Percentiles rank a stretch among this genome's conserved stretches.
Evolutionary conservation across 2,888 invertebrate species (phyloP).

Genomic region (Calephelis perditalis): DNA sequence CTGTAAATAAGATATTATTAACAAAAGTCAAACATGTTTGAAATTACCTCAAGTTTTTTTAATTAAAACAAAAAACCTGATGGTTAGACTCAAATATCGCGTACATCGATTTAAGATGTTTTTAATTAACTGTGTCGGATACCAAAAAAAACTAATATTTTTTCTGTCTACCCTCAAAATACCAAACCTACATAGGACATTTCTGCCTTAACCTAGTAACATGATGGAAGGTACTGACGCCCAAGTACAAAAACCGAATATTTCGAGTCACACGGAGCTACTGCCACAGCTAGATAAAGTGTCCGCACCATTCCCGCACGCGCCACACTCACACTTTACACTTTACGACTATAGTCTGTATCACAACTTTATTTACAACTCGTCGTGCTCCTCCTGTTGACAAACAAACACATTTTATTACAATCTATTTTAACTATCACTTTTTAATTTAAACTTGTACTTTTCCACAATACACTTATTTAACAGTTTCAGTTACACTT

Average conservation of each 20-base stretch:
- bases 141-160: no score
- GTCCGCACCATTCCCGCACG: constrained; percentile 12
- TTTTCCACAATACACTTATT: no score
- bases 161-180: no score
- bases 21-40: no score
- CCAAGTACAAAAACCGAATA: constrained; percentile 42
- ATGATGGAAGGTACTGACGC: constrained; percentile 17
- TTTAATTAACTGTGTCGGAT: no score
- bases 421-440: not conserved
- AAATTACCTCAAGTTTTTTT: no score
- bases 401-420: constrained; percentile 30
- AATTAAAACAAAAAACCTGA: no score
- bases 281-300: constrained; percentile 16
- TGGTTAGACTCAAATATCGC: no score
- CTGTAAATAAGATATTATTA: no score
- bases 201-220: constrained; percentile 12
- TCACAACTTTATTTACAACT: constrained; percentile 52
- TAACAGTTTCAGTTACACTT: not conserved
- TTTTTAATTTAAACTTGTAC: no score
- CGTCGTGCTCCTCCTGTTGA: constrained; percentile 70
- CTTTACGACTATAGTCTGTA: constrained; percentile 52
- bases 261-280: constrained; percentile 44
- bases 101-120: no score
- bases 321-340: constrained; percentile 35
- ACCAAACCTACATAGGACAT: not conserved